A percentile compares a stretch with the other conserved stretches of the same genome.
These are phyloP conservation scores for Nasua narica DNA, from an alignment of 2,797 vertebrate genomes.

Conservation along the genomic window DNA sequence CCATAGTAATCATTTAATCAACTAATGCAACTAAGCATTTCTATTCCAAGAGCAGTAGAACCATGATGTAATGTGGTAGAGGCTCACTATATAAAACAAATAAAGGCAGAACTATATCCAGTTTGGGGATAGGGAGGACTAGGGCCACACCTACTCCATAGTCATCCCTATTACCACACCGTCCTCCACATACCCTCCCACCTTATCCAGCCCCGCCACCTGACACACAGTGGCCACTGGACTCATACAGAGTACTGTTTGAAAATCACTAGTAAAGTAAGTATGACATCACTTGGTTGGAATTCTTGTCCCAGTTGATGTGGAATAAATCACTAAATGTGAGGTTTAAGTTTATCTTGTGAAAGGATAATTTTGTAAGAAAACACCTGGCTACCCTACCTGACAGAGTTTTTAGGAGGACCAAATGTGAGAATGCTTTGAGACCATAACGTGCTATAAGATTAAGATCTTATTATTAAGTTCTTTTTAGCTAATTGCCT, in stretches of 20 bases:
- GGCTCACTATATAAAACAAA: not conserved
- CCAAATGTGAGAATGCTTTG: not conserved
- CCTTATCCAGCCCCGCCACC: not conserved
- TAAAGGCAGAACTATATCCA: not conserved
- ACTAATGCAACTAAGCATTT: not conserved
- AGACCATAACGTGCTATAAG: not conserved
- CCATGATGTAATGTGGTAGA: not conserved
- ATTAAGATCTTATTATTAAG: not conserved
- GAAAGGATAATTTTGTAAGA: not conserved
- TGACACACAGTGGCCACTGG: not conserved
- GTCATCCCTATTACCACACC: not conserved
- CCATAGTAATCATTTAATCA: constrained; percentile 32
- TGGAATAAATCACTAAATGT: not conserved
- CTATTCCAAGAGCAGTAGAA: constrained; percentile 2
- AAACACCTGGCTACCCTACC: not conserved
- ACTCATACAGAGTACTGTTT: not conserved
- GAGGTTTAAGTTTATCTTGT: not conserved
- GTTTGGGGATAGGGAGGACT: not conserved
- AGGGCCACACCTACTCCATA: not conserved
- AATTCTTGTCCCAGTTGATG: not conserved
- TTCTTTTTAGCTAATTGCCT: not conserved
- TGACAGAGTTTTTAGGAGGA: not conserved
- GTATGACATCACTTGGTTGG: not conserved
- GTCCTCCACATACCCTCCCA: not conserved
- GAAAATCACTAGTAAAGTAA: constrained; percentile 17